Evolutionary conservation across 2,888 invertebrate genomes (phyloP).

Genomic region (Pemphredon lugubris): DNA sequence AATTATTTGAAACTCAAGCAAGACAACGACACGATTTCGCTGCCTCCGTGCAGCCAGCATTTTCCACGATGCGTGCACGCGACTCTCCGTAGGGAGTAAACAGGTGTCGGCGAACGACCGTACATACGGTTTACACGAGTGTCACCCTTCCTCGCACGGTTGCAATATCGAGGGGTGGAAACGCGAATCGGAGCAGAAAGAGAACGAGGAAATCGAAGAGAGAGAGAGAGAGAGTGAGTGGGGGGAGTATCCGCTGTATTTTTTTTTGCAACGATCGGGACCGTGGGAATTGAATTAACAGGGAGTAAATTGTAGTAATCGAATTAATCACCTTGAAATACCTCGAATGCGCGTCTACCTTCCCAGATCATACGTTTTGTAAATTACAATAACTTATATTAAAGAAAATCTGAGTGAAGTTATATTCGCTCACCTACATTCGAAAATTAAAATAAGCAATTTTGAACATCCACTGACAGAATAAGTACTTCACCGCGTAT

Average conservation of each 20-base stretch:
- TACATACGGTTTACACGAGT: constrained; percentile 64
- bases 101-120: constrained; percentile 62
- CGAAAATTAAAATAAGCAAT: no score
- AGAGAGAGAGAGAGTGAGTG: constrained; percentile 26
- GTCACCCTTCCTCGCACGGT: constrained; percentile 56
- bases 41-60: constrained; percentile 40
- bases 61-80: constrained; percentile 54
- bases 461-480: no score
- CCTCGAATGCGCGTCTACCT: no score
- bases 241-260: neutral
- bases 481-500: no score
- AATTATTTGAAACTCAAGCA: no score
- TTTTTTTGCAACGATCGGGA: neutral
- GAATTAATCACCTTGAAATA: no score
- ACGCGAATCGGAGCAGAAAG: constrained; percentile 37
- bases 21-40: constrained; percentile 37
- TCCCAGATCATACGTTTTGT: no score
- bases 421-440: no score
- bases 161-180: constrained; percentile 54
- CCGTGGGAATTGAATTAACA: neutral
- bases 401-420: no score
- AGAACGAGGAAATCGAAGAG: constrained; percentile 26
- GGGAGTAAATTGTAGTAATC: no score
- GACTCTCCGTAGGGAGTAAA: constrained; percentile 65
- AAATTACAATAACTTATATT: no score